Conservation (phyloP, 2,888 invertebrate genomes). For the Drosophila macrospina region DNA sequence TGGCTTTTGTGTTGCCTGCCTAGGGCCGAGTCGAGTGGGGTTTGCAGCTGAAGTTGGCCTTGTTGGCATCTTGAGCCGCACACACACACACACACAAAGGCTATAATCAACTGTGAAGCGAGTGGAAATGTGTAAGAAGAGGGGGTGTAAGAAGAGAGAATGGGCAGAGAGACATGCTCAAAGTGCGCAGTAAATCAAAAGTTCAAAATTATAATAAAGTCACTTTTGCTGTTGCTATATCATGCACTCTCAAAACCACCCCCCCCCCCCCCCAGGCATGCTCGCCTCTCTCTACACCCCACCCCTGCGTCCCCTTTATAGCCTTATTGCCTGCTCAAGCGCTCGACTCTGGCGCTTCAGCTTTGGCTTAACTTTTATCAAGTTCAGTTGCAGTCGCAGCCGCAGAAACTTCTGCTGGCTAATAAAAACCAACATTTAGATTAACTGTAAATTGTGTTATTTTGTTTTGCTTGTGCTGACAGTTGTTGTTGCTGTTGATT, state of each 20-base stretch:
- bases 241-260: slow-evolving; percentile 46
- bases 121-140: neutral
- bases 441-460: slow-evolving; percentile 80
- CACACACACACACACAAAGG: slow-evolving; percentile 29
- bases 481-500: slow-evolving; percentile 29
- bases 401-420: slow-evolving; percentile 67
- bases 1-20: slow-evolving; percentile 65
- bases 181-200: slow-evolving; percentile 76
- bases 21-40: slow-evolving; percentile 34
- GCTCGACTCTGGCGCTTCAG: neutral
- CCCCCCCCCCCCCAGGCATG: too few relatives aligned
- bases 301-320: neutral
- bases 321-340: too few relatives aligned
- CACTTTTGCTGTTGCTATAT: slow-evolving; percentile 75
- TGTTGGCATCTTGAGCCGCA: slow-evolving; percentile 52
- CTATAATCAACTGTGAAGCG: slow-evolving; percentile 38
- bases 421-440: slow-evolving; percentile 80
- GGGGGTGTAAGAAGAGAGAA: slow-evolving; percentile 5
- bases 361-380: slow-evolving; percentile 70
- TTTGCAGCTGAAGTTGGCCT: slow-evolving; percentile 29
- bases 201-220: slow-evolving; percentile 81
- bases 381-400: slow-evolving; percentile 73
- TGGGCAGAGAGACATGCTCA: slow-evolving; percentile 16
- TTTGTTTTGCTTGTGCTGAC: slow-evolving; percentile 70
- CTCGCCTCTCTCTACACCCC: too few relatives aligned